Evolutionary conservation across 2,888 invertebrate genomes (phyloP).

Genomic region (Maniola hyperantus): DNA sequence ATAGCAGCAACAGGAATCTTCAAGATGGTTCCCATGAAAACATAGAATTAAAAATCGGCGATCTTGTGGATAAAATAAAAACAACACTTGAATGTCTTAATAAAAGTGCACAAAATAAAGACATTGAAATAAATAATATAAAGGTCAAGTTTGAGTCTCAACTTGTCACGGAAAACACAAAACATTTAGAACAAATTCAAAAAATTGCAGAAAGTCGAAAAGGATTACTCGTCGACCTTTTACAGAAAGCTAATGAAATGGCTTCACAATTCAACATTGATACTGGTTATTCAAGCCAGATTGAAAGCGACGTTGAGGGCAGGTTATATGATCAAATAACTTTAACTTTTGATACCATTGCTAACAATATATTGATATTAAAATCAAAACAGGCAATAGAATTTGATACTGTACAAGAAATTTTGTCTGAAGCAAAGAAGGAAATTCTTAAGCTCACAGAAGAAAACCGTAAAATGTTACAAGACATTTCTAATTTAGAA

Average conservation of each 20-base stretch:
- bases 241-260: constrained; percentile 46
- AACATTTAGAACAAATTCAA: constrained; percentile 27
- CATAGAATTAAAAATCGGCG: constrained; percentile 38
- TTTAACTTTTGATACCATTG: constrained; percentile 53
- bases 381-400: constrained; percentile 42
- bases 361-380: constrained; percentile 44
- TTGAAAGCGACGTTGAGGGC: constrained; percentile 38
- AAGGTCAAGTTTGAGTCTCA: constrained; percentile 28
- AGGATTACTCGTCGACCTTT: constrained; percentile 48
- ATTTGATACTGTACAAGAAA: constrained; percentile 41
- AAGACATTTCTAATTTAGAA: constrained; percentile 47
- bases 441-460: constrained; percentile 51
- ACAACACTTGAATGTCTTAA: constrained; percentile 33
- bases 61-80: constrained; percentile 35
- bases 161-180: neutral
- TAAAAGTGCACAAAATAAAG: constrained; percentile 42
- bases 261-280: constrained; percentile 46
- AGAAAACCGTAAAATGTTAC: constrained; percentile 48
- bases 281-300: constrained; percentile 39
- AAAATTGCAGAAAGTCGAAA: constrained; percentile 41
- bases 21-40: constrained; percentile 24
- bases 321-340: constrained; percentile 48
- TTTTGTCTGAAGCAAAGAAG: constrained; percentile 46
- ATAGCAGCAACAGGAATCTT: neutral
- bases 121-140: constrained; percentile 40